Evolutionary conservation across 2,888 invertebrate genomes (phyloP).

Genomic region (Eulithis prunata): DNA sequence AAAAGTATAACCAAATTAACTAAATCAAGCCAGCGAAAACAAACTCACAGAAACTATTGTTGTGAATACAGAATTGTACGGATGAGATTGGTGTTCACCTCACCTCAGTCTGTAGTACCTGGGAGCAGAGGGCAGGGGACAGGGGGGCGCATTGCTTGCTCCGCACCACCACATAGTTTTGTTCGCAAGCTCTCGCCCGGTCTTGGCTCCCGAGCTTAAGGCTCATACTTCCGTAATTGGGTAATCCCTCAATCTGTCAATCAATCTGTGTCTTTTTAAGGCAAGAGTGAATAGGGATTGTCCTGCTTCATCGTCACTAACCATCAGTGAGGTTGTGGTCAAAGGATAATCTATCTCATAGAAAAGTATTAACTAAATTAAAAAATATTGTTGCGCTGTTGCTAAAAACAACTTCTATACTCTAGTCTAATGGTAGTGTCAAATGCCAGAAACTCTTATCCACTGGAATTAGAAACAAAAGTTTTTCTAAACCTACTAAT

Average conservation of each 20-base stretch:
- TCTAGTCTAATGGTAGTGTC: too few relatives aligned
- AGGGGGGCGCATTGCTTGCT: slow-evolving; percentile 61
- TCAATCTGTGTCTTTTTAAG: too few relatives aligned
- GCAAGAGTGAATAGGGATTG: too few relatives aligned
- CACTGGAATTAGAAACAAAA: too few relatives aligned
- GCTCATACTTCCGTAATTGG: slow-evolving; percentile 68
- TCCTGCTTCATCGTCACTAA: too few relatives aligned
- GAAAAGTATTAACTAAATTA: too few relatives aligned
- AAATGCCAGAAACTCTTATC: too few relatives aligned
- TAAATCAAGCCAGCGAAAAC: slow-evolving; percentile 45
- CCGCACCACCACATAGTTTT: slow-evolving; percentile 75
- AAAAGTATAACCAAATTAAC: not conserved
- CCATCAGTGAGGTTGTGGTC: too few relatives aligned
- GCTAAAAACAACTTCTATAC: too few relatives aligned
- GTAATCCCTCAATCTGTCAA: slow-evolving; percentile 51
- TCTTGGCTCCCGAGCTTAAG: slow-evolving; percentile 68
- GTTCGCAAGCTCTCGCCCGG: slow-evolving; percentile 68
- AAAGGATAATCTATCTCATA: too few relatives aligned
- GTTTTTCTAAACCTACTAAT: too few relatives aligned
- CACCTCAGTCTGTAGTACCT: slow-evolving; percentile 54
- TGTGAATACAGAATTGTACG: slow-evolving; percentile 59
- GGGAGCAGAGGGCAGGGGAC: slow-evolving; percentile 46
- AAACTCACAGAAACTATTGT: slow-evolving; percentile 60
- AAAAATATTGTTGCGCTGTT: too few relatives aligned
- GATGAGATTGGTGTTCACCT: slow-evolving; percentile 72